Conservation (phyloP, 2,113 vertebrate genomes). For the Hyperopisus bebe region DNA sequence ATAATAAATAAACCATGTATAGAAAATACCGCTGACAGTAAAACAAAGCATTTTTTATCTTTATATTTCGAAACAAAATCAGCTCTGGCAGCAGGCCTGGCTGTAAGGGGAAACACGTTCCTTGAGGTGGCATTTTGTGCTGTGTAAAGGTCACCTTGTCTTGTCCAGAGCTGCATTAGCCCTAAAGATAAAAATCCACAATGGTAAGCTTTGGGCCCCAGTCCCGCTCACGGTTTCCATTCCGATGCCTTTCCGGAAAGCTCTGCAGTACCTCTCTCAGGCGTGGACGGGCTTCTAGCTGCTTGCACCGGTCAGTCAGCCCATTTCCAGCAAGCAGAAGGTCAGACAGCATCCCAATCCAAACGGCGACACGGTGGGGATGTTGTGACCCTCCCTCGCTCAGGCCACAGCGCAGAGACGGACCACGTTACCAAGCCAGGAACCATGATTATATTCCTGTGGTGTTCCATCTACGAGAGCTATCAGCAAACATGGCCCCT, state of each 20-base stretch:
- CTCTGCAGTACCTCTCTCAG: not conserved
- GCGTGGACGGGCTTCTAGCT: not conserved
- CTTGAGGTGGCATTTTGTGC: not conserved
- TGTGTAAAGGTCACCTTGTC: not conserved
- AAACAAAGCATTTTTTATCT: not conserved
- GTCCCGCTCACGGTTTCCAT: not conserved
- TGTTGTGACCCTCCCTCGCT: not conserved
- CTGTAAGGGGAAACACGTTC: not conserved
- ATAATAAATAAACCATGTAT: not conserved
- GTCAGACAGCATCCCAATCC: not conserved
- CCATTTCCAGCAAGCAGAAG: not conserved
- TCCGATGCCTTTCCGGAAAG: not conserved
- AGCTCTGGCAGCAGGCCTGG: not conserved
- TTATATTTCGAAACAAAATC: not conserved
- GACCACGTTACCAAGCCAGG: not conserved
- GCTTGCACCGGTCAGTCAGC: not conserved
- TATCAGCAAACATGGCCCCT: not conserved
- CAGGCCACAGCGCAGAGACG: not conserved
- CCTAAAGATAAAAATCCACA: not conserved
- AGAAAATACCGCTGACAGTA: not conserved
- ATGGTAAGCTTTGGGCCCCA: not conserved
- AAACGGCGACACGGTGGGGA: not conserved
- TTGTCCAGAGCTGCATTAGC: not conserved
- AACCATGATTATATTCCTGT: not conserved
- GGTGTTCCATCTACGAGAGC: not conserved